These are phyloP conservation scores for Drosophila tripunctata DNA, from an alignment of 2,888 invertebrate species.

Conservation along the genomic window DNA sequence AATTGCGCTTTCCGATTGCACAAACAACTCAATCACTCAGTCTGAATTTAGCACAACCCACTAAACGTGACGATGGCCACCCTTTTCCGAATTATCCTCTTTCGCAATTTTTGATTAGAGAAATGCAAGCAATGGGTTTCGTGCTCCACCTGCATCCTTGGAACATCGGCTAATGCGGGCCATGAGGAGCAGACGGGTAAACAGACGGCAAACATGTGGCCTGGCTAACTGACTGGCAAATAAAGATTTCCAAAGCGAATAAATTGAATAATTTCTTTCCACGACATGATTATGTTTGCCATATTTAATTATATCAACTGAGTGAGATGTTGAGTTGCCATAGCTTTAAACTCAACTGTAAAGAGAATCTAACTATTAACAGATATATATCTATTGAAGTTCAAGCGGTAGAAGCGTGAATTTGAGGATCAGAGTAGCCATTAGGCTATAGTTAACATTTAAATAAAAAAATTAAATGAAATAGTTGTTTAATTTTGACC, in stretches of 20 bases:
- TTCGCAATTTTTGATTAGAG: conserved; percentile 76
- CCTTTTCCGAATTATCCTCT: conserved; percentile 39
- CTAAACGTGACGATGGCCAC: conserved; percentile 25
- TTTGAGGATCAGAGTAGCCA: too few relatives aligned
- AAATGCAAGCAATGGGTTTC: conserved; percentile 63
- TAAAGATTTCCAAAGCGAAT: conserved; percentile 35
- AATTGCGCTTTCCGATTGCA: conserved; percentile 53
- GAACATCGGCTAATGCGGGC: conserved; percentile 66
- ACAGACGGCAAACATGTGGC: conserved; percentile 37
- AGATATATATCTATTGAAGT: too few relatives aligned
- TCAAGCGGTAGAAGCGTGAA: too few relatives aligned
- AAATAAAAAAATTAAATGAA: too few relatives aligned
- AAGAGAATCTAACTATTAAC: too few relatives aligned
- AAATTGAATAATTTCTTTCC: conserved; percentile 34
- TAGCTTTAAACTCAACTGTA: too few relatives aligned
- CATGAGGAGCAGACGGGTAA: conserved; percentile 56
- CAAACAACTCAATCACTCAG: conserved; percentile 78
- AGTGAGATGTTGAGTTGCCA: too few relatives aligned
- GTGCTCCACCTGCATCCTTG: conserved; percentile 31
- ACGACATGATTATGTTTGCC: neutral
- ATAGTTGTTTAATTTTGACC: too few relatives aligned
- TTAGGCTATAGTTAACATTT: too few relatives aligned
- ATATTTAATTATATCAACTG: neutral
- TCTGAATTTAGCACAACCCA: conserved; percentile 26
- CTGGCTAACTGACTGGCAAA: conserved; percentile 30